A percentile compares a stretch with the other conserved stretches of the same genome.
These are phyloP conservation scores for Sorex maritimensis DNA, from an alignment of 2,797 vertebrate genomes.

Conservation along the genomic window DNA sequence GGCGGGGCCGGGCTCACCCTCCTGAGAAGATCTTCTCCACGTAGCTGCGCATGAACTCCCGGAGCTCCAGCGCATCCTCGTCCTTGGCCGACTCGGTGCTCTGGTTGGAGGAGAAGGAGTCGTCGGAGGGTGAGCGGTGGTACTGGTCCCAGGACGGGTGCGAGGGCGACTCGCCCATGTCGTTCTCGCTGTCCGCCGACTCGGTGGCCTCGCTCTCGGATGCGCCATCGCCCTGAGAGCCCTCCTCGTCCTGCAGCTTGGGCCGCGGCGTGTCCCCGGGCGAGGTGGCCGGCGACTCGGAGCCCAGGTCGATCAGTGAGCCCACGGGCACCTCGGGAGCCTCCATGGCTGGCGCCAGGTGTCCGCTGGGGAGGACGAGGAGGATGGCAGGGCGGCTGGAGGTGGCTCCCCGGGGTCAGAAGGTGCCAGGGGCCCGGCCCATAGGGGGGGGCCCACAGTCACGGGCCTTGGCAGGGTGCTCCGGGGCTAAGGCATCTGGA, in stretches of 20 bases:
- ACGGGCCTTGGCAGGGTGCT: fast-evolving
- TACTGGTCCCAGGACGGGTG: conserved; percentile 90
- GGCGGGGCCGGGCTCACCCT: conserved; percentile 90
- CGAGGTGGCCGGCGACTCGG: conserved; percentile 70
- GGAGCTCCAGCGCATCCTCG: conserved; percentile 89
- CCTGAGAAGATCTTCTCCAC: conserved; percentile 97
- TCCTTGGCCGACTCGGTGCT: conserved; percentile 92
- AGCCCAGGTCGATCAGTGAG: conserved; percentile 95
- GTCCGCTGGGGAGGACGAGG: fast-evolving
- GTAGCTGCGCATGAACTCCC: conserved; percentile 95
- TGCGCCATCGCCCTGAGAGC: conserved; percentile 32
- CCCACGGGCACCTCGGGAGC: conserved; percentile 91
- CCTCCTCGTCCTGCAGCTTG: not conserved
- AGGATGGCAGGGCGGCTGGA: not conserved
- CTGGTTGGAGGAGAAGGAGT: conserved; percentile 94
- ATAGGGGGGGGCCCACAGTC: conserved; percentile 37
- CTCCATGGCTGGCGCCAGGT: conserved; percentile 91
- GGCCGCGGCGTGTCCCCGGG: conserved; percentile 76
- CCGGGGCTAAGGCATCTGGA: conserved; percentile 79
- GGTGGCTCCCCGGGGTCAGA: not conserved
- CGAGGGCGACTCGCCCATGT: conserved; percentile 91
- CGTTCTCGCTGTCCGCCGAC: conserved; percentile 97
- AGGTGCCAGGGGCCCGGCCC: not conserved
- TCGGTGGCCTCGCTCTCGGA: conserved; percentile 95
- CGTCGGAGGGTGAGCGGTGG: conserved; percentile 93